Base-by-base conservation (phyloP, 2,888 invertebrate genomes). In the Pollenia labialis region DNA sequence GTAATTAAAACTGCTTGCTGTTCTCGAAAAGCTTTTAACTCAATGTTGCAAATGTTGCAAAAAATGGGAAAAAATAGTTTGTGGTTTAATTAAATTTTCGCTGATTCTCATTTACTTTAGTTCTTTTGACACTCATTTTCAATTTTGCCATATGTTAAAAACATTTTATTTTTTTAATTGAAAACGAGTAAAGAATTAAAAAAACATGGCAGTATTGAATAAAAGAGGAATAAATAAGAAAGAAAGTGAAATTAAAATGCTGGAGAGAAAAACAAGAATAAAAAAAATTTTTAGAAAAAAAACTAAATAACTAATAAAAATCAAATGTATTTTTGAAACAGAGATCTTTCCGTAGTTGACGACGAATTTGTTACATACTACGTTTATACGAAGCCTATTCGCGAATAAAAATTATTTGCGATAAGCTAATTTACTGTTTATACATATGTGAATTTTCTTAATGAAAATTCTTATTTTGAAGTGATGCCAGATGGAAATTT, bases 71-170 rank as follows among this genome's bases (percentile, higher is more conserved):
- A 46, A 64, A 62, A 7, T 50, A 50, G n/a, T 14, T 46, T 52
- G 44, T 46, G 69, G 60, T 76, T 75, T 75, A 69, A 82, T 75
- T 60, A 75, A 82, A 82, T 75, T 75, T 74, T 32, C 50, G 74
- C 48, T 56, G n/a, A 9, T 66, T 14, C 42, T 64, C 8, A 4
- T 66, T 56, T 64, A 10, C 32, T 60, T 7, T 11, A 2, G 18
- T 12, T 44, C 58, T 18, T 50, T 2, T n/a, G n/a, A 23, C 46
- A 56, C 56, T 64, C 56, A 64, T 77, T 77, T 83, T 56, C 11
- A 48, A 54, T 64, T 83, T 77, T 54, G 40, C 60, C n/a, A 18
- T 42, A 32, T 66, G n/a, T n/a, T 66, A 40, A 23, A 16, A 76
- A 62, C 18, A 14, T 12, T 68, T 68, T 18, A 7, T 23, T 11